A percentile compares a stretch with the other conserved stretches of the same genome.
Evolutionary conservation across 2,888 invertebrate species (phyloP).

Genomic region (Osmoderma eremita): DNA sequence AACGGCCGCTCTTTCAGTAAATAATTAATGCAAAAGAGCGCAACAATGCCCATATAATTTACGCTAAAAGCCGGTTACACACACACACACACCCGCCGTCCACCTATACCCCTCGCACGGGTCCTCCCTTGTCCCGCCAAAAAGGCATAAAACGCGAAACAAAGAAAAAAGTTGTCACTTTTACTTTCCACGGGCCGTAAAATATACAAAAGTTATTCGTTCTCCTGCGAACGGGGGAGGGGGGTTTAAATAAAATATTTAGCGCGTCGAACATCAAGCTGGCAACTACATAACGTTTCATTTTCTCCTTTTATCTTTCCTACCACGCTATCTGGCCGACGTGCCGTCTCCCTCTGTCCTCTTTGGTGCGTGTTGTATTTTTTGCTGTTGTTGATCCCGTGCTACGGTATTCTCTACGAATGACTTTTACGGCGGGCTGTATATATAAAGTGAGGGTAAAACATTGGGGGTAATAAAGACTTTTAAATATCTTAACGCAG

Average conservation of each 20-base stretch:
- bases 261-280: slow-evolving; percentile 36
- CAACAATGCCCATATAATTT: slow-evolving; percentile 19
- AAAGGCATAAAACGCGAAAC: slow-evolving; percentile 22
- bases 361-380: neutral
- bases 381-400: neutral
- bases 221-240: neutral
- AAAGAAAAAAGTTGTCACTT: slow-evolving; percentile 40
- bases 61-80: neutral
- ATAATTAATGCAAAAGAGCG: slow-evolving; percentile 17
- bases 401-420: neutral
- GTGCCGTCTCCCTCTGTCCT: neutral
- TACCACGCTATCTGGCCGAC: neutral
- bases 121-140: neutral
- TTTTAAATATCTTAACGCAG: slow-evolving; percentile 35
- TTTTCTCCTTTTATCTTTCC: slow-evolving; percentile 14
- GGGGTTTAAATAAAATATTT: slow-evolving; percentile 38
- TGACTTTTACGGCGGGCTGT: slow-evolving; percentile 35
- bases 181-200: slow-evolving; percentile 41
- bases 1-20: neutral
- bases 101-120: too few relatives aligned
- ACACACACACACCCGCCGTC: neutral
- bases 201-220: slow-evolving; percentile 42
- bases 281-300: slow-evolving; percentile 36
- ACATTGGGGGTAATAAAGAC: slow-evolving; percentile 36
- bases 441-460: slow-evolving; percentile 36